These are phyloP conservation scores for Disparrhopalites patrizii DNA, from an alignment of 2,888 invertebrate genomes.

Conservation along the genomic window DNA sequence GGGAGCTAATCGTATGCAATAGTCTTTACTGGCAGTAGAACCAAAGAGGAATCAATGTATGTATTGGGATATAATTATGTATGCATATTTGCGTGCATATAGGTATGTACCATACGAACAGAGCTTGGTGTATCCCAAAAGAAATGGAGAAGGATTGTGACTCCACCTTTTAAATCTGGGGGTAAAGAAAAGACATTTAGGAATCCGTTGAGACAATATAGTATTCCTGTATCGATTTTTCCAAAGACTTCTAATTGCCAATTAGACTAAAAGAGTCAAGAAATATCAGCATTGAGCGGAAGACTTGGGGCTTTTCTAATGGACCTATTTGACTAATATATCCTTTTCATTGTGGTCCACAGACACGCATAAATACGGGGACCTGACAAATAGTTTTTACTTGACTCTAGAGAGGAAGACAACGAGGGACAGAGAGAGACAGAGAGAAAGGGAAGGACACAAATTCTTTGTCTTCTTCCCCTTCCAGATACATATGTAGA, in stretches of 20 bases:
- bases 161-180: conserved; percentile 22
- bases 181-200: conserved; percentile 17
- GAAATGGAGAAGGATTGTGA: conserved; percentile 10
- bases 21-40: too few relatives aligned
- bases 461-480: conserved; percentile 1
- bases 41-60: too few relatives aligned
- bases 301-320: conserved; percentile 24
- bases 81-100: too few relatives aligned
- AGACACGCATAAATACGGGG: conserved; percentile 27
- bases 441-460: not conserved
- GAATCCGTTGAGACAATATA: conserved; percentile 24
- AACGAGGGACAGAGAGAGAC: not conserved
- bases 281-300: conserved; percentile 24
- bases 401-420: conserved; percentile 18
- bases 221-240: conserved; percentile 25
- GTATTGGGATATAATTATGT: too few relatives aligned
- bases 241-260: conserved; percentile 25
- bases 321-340: conserved; percentile 27
- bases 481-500: not conserved
- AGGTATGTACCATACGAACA: too few relatives aligned
- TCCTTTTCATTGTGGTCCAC: conserved; percentile 27
- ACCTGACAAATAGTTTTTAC: conserved; percentile 28
- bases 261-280: conserved; percentile 27
- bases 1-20: conserved; percentile 17
- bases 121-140: too few relatives aligned